phyloP scores from a whole-genome alignment of 2,797 vertebrate genomes.

The Melanotaenia parkinsoni region DNA sequence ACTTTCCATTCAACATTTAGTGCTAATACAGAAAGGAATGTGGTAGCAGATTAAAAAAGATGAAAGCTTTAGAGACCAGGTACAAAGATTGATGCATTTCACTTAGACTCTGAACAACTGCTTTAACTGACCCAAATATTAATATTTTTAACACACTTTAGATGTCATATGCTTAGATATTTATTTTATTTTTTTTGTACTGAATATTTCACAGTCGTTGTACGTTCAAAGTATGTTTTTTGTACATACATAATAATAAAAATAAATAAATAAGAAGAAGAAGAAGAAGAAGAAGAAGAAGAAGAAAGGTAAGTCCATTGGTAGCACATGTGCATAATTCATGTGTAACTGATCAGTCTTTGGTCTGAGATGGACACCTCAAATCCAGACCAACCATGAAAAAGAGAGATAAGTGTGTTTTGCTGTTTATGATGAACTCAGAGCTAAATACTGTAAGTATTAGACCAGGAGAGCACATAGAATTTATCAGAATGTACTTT shows the following conservation, averaged over 20 bases:
- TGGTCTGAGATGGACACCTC: neutral
- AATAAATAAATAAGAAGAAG: no score
- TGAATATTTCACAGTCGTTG: neutral
- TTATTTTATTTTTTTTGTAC: neutral
- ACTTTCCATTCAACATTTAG: constrained; percentile 3
- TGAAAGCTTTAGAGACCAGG: constrained; percentile 4
- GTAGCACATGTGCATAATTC: neutral
- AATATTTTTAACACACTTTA: neutral
- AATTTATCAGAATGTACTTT: neutral
- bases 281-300: neutral
- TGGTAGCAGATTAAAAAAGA: neutral
- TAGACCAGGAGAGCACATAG: neutral
- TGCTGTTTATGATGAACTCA: neutral
- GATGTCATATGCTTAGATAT: neutral
- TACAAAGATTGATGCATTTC: neutral
- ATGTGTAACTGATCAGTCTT: neutral
- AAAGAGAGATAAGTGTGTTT: neutral
- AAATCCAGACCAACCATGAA: neutral
- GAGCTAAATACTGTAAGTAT: neutral
- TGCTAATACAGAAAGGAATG: constrained; percentile 9
- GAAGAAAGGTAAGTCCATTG: neutral
- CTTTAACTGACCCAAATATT: neutral
- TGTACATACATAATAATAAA: neutral
- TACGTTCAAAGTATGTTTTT: neutral
- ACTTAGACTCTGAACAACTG: neutral